These are phyloP conservation scores for Gopherus evgoodei DNA, from an alignment of 2,113 vertebrate species.

Conservation along the genomic window DNA sequence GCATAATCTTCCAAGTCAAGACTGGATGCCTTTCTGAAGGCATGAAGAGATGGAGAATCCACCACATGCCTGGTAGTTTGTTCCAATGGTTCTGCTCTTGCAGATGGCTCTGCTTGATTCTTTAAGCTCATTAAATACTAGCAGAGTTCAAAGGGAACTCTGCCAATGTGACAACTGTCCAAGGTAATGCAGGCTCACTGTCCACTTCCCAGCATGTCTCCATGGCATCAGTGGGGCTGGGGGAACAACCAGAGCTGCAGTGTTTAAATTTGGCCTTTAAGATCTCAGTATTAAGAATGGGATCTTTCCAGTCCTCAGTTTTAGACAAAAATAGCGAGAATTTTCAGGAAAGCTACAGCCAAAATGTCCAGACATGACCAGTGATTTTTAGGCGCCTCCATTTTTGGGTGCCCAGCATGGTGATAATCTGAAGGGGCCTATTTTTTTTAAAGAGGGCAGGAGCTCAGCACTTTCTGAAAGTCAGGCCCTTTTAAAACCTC, in stretches of 20 bases:
- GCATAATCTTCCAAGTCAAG: neutral
- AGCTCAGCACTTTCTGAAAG: neutral
- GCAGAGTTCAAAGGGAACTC: neutral
- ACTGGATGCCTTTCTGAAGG: neutral
- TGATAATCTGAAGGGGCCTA: neutral
- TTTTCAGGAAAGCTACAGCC: neutral
- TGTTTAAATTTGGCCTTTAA: neutral
- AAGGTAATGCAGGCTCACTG: fast-evolving
- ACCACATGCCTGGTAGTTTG: neutral
- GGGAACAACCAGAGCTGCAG: neutral
- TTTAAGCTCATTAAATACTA: neutral
- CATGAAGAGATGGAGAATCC: neutral
- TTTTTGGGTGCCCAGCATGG: neutral
- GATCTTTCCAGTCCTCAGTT: neutral
- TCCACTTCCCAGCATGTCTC: neutral
- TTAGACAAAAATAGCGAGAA: slow-evolving; percentile 26
- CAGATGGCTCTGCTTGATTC: neutral
- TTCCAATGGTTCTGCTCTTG: neutral
- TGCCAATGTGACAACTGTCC: neutral
- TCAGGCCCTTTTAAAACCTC: neutral
- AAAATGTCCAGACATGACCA: neutral
- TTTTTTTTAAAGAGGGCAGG: neutral
- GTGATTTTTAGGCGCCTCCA: neutral
- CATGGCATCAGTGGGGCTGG: neutral
- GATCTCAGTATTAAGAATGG: neutral